Percentiles rank a stretch among this genome's conserved stretches.
Conservation (phyloP, 2,888 invertebrate species). For the Creontiades dilutus region DNA sequence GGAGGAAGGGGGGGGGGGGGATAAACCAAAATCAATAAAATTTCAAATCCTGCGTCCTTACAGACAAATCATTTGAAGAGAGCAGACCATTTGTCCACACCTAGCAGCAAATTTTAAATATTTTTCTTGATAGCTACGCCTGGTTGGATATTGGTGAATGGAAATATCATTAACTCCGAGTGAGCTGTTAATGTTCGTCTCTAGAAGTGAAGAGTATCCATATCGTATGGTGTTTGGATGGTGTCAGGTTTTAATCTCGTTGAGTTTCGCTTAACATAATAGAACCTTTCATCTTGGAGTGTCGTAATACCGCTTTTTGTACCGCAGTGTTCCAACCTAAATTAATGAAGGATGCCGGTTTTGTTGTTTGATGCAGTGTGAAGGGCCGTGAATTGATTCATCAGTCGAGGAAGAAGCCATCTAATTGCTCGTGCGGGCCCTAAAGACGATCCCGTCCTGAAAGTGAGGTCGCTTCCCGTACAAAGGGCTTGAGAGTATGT, state of each 20-base stretch:
- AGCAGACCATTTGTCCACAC: no score
- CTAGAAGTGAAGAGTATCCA: neutral
- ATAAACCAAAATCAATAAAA: no score
- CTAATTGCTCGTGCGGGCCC: conserved; percentile 50
- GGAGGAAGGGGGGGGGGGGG: no score
- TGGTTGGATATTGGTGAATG: no score
- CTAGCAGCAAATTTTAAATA: no score
- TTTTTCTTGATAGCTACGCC: no score
- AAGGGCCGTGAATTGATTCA: conserved; percentile 43
- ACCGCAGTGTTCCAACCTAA: conserved; percentile 13
- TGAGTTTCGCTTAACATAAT: neutral
- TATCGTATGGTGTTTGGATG: neutral
- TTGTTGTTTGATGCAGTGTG: conserved; percentile 43
- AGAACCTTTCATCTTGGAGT: neutral
- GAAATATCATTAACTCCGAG: neutral
- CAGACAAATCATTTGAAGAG: no score
- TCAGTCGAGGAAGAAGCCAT: conserved; percentile 6
- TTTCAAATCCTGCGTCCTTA: no score
- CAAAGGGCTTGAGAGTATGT: conserved; percentile 54
- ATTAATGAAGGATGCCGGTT: conserved; percentile 51
- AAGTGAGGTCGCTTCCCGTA: conserved; percentile 38
- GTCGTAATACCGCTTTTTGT: conserved; percentile 38
- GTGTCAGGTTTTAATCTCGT: neutral
- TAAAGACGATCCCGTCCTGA: conserved; percentile 36
- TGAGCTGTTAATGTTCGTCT: neutral